phyloP scores from a whole-genome alignment of 2,797 vertebrate species.

The Scolopax bukidnonensis region DNA sequence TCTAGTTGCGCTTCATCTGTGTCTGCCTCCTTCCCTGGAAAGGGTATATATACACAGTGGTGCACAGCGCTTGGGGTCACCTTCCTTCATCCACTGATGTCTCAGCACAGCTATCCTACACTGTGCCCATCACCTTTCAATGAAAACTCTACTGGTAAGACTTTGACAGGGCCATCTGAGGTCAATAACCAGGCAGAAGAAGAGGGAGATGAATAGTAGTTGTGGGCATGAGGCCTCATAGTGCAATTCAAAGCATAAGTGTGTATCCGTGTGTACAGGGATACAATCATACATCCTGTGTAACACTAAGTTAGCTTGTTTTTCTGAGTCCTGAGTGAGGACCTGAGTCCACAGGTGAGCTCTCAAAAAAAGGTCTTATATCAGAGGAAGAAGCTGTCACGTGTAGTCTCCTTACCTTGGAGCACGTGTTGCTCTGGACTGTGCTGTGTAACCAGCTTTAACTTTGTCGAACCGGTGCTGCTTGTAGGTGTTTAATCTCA shows the following conservation, averaged over 20 bases:
- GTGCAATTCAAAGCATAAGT: background rate
- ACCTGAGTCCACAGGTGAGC: background rate
- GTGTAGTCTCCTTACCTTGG: background rate
- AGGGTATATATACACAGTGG: background rate
- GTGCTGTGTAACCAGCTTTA: background rate
- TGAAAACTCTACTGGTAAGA: background rate
- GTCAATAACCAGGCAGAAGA: background rate
- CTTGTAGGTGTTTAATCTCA: background rate
- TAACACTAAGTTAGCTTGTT: fast-evolving
- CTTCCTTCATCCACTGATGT: background rate
- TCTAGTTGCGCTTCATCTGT: background rate
- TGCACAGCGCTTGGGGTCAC: background rate
- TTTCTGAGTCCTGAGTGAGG: background rate
- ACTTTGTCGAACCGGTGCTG: background rate
- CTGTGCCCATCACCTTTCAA: background rate
- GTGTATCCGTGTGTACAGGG: background rate
- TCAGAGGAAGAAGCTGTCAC: background rate
- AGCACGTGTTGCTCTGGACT: background rate
- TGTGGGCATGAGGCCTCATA: background rate
- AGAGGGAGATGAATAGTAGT: background rate
- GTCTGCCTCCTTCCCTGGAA: background rate
- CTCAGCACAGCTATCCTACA: background rate
- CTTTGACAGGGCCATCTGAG: background rate
- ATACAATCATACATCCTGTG: fast-evolving
- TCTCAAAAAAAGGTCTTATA: background rate